Percentiles rank a stretch among this genome's conserved stretches.
These are phyloP conservation scores for Tiaroga cobitis DNA, from an alignment of 2,797 vertebrate genomes.

Conservation along the genomic window DNA sequence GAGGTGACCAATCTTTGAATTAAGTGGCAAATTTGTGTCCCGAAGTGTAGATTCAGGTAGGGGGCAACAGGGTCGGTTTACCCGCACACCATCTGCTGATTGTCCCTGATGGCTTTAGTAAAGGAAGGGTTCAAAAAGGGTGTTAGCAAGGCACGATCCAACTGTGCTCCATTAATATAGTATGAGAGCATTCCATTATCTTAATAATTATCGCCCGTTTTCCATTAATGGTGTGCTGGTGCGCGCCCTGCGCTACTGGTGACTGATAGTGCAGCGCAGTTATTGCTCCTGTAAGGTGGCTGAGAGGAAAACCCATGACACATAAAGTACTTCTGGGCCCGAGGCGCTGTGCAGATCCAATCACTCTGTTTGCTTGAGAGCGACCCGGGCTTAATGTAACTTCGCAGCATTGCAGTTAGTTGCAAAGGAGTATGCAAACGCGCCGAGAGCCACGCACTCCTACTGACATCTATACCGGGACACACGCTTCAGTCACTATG, in stretches of 20 bases:
- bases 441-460: constrained; percentile 30
- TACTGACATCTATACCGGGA: constrained; percentile 40
- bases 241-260: constrained; percentile 16
- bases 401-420: constrained; percentile 1
- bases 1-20: constrained; percentile 60
- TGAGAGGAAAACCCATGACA: constrained; percentile 45
- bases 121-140: constrained; percentile 43
- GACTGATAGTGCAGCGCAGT: constrained; percentile 49
- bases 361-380: constrained; percentile 23
- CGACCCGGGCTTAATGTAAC: neutral
- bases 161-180: constrained; percentile 48
- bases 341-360: constrained; percentile 36
- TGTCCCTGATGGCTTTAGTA: constrained; percentile 48
- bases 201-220: constrained; percentile 31
- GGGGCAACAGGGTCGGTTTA: constrained; percentile 51
- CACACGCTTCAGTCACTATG: constrained; percentile 56
- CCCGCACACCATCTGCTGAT: constrained; percentile 53
- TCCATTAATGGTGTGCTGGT: constrained; percentile 26
- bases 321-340: constrained; percentile 53
- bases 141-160: constrained; percentile 57
- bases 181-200: constrained; percentile 26
- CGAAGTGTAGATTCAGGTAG: constrained; percentile 54
- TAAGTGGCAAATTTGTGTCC: constrained; percentile 56
- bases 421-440: constrained; percentile 19
- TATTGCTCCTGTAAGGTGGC: constrained; percentile 61